Percentiles rank a stretch among this genome's conserved stretches.
These are phyloP conservation scores for Hapalemur alaotrensis DNA, from an alignment of 2,797 vertebrate genomes.

Conservation along the genomic window DNA sequence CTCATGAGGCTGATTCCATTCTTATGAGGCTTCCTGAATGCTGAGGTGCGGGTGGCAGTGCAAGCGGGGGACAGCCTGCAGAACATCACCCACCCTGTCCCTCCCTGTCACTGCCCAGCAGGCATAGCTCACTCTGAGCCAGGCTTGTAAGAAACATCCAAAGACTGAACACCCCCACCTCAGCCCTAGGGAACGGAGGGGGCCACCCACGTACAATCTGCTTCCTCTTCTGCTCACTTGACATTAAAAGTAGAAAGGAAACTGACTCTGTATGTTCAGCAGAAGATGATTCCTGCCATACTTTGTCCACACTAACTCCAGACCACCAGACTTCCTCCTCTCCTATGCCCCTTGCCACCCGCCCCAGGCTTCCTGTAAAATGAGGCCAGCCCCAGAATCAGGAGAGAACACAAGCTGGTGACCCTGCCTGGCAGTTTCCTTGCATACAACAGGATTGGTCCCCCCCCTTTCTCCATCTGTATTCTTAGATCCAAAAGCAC, in stretches of 20 bases:
- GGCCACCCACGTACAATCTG: background rate
- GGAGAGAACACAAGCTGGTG: background rate
- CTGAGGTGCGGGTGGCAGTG: background rate
- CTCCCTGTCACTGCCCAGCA: too few species aligned
- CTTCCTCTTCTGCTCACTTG: background rate
- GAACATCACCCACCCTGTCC: background rate
- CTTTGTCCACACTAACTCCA: background rate
- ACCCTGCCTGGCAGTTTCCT: background rate
- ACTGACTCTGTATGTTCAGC: background rate
- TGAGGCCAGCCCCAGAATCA: background rate
- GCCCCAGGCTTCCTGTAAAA: background rate
- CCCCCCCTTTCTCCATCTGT: background rate
- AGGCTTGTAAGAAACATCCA: background rate
- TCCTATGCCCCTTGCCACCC: background rate
- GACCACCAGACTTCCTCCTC: background rate
- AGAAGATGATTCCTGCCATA: background rate
- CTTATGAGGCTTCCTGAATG: background rate
- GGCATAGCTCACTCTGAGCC: background rate
- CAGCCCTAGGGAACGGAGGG: background rate
- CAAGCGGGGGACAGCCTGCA: constrained; percentile 38
- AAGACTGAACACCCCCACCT: background rate
- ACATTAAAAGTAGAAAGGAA: background rate
- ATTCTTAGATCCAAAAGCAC: background rate
- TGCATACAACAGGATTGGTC: background rate
- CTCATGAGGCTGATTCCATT: background rate